A percentile compares a stretch with the other conserved stretches of the same genome.
Evolutionary conservation across 2,113 vertebrate genomes (phyloP).

Genomic region (Apeltes quadracus): DNA sequence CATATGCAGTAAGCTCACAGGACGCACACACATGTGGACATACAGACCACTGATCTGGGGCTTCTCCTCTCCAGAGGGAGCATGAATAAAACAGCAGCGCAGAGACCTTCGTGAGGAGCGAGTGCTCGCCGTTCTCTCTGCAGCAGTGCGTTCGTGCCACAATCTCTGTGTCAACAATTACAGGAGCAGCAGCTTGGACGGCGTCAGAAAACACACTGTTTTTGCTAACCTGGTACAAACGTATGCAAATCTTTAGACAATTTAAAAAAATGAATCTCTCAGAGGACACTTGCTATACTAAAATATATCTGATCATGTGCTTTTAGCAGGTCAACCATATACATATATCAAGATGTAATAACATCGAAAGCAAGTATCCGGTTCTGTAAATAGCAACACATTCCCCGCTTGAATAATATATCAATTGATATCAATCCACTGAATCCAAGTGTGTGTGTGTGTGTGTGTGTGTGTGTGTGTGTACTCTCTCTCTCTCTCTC

Average conservation of each 20-base stretch:
- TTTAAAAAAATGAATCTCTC: no score
- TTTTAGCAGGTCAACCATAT: background rate
- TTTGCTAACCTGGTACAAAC: constrained; percentile 50
- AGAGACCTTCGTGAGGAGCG: constrained; percentile 49
- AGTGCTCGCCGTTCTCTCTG: constrained; percentile 45
- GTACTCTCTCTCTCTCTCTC: constrained; percentile 13
- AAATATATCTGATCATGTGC: background rate
- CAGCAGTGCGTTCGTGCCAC: constrained; percentile 60
- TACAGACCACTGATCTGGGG: constrained; percentile 49
- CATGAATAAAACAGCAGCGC: constrained; percentile 76
- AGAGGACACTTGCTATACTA: no score
- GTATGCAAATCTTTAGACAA: no score
- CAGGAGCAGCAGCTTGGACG: constrained; percentile 64
- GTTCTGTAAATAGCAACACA: background rate
- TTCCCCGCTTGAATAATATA: constrained; percentile 37
- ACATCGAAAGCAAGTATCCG: background rate
- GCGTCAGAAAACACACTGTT: constrained; percentile 40
- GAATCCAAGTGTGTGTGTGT: constrained; percentile 30
- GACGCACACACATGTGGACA: constrained; percentile 33
- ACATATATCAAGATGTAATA: background rate
- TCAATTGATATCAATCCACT: constrained; percentile 28
- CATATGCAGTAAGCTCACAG: constrained; percentile 13
- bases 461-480: constrained; percentile 8
- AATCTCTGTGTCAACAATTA: constrained; percentile 65
- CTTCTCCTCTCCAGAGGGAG: constrained; percentile 63